These are phyloP conservation scores for Torymus aiolomorphi DNA, from an alignment of 2,888 invertebrate species.

Conservation along the genomic window DNA sequence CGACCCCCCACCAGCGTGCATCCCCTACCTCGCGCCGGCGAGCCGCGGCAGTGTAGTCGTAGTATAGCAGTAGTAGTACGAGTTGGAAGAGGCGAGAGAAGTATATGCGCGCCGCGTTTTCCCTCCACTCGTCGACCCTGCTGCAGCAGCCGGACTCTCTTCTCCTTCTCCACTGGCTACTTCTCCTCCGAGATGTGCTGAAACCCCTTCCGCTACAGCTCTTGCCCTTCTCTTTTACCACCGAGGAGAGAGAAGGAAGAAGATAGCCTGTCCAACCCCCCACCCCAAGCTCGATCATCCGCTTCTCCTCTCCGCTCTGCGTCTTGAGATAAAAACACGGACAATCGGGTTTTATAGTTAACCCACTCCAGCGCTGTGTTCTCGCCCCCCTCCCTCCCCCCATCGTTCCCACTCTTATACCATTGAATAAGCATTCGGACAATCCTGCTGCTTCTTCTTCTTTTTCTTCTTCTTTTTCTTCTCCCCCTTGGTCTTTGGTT, in stretches of 20 bases:
- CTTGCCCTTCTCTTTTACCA: constrained; percentile 14
- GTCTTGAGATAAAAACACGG: constrained; percentile 75
- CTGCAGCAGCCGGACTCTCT: constrained; percentile 21
- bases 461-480: too few relatives aligned
- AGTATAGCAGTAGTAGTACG: constrained; percentile 3
- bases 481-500: constrained; percentile 17
- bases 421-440: too few relatives aligned
- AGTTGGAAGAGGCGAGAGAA: constrained; percentile 7
- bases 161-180: constrained; percentile 20
- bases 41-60: constrained; percentile 6
- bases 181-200: constrained; percentile 12
- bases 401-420: constrained; percentile 33
- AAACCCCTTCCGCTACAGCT: constrained; percentile 22
- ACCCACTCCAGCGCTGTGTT: constrained; percentile 63
- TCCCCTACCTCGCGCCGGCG: constrained; percentile 8
- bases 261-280: constrained; percentile 27
- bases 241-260: not conserved
- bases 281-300: constrained; percentile 42
- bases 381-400: constrained; percentile 57
- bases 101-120: constrained; percentile 10
- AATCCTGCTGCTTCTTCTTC: too few relatives aligned
- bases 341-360: constrained; percentile 73
- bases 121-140: constrained; percentile 11
- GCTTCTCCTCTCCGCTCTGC: constrained; percentile 41
- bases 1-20: too few relatives aligned